phyloP scores from a whole-genome alignment of 2,113 vertebrate genomes.

The Daubentonia madagascariensis region DNA sequence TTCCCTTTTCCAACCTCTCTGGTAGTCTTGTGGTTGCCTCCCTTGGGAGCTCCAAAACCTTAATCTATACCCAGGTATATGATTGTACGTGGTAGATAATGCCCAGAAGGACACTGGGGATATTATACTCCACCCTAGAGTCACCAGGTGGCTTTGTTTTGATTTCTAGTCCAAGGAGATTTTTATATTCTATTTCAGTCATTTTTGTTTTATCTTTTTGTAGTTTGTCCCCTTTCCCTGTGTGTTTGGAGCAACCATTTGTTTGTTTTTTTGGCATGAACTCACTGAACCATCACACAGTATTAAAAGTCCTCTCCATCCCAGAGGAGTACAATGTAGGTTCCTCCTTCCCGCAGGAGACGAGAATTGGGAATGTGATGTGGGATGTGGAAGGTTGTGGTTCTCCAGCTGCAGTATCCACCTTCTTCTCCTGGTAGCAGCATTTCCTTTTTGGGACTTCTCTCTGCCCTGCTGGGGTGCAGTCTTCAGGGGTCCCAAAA shows the following conservation, averaged over 20 bases:
- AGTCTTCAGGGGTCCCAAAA: not conserved
- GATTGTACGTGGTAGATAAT: not conserved
- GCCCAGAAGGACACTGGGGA: not conserved
- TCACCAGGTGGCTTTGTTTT: not conserved
- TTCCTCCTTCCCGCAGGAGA: not conserved
- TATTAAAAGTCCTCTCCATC: not conserved
- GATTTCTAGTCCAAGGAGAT: not conserved
- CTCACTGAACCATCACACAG: not conserved
- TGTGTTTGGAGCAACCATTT: not conserved
- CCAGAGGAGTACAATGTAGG: not conserved
- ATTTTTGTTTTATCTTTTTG: not conserved
- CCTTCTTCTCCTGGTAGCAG: not conserved
- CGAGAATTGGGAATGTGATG: not conserved
- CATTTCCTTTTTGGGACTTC: not conserved
- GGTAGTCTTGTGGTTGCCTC: not conserved
- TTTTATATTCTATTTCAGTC: not conserved
- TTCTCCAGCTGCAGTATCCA: not conserved
- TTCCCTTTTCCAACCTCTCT: not conserved
- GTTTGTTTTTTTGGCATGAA: not conserved
- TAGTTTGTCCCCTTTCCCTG: not conserved
- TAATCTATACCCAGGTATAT: not conserved
- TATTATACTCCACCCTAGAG: not conserved
- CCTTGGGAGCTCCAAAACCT: not conserved
- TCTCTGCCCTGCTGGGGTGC: not conserved
- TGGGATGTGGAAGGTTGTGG: not conserved